Percentiles rank a stretch among this genome's conserved stretches.
phyloP scores from a whole-genome alignment of 2,888 invertebrate species.

The Pollenia griseotomentosa region DNA sequence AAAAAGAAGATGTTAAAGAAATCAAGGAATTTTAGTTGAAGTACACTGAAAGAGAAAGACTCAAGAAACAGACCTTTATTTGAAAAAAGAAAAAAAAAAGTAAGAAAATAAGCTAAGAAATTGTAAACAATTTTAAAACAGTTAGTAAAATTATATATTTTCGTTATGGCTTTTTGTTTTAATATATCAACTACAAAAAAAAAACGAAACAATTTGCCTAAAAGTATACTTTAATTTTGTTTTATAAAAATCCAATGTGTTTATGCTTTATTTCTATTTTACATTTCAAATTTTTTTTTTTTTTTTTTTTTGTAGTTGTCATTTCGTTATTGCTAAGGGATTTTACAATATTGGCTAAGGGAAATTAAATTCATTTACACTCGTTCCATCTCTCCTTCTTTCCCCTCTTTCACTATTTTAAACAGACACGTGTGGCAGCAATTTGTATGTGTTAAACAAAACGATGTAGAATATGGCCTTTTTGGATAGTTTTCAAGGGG shows the following conservation, averaged over 20 bases:
- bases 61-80: slow-evolving; percentile 40
- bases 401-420: background rate
- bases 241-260: background rate
- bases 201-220: background rate
- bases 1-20: background rate
- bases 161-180: background rate
- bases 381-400: background rate
- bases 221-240: slow-evolving; percentile 46
- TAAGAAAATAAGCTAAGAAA: background rate
- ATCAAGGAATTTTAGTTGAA: slow-evolving; percentile 35
- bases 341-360: slow-evolving; percentile 53
- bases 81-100: background rate
- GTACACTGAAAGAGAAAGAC: background rate
- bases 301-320: background rate
- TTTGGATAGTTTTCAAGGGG: no score
- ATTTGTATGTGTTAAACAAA: slow-evolving; percentile 5
- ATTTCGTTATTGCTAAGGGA: slow-evolving; percentile 55
- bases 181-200: background rate
- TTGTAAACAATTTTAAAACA: background rate
- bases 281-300: background rate
- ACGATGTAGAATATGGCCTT: no score
- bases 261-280: slow-evolving; percentile 12
- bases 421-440: background rate
- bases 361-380: slow-evolving; percentile 53
- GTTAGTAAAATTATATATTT: slow-evolving; percentile 5